Conservation (phyloP, 2,888 invertebrate genomes). For the Acanthacorydalis orientalis region DNA sequence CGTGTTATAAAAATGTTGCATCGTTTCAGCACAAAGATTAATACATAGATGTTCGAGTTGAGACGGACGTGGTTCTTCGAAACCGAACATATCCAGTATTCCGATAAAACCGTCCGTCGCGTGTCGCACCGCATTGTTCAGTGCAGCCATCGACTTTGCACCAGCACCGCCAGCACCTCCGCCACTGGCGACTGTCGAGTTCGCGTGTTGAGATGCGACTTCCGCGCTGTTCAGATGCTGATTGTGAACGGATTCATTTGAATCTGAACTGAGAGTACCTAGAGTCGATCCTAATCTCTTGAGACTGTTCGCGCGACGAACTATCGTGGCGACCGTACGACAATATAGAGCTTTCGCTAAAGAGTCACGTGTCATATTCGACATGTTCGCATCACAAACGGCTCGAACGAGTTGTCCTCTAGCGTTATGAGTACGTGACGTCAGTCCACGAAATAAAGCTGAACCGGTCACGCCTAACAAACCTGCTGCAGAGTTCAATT, state of each 20-base stretch:
- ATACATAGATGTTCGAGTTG: conserved; percentile 88
- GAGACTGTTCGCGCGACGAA: conserved; percentile 79
- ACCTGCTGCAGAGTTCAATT: conserved; percentile 72
- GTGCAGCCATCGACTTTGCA: conserved; percentile 78
- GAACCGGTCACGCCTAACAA: conserved; percentile 62
- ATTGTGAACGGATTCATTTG: conserved; percentile 81
- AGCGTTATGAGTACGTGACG: conserved; percentile 64
- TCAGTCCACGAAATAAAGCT: conserved; percentile 64
- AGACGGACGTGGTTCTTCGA: conserved; percentile 81
- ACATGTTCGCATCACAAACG: conserved; percentile 69
- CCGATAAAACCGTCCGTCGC: conserved; percentile 92
- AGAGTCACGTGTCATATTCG: conserved; percentile 75
- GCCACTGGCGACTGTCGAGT: conserved; percentile 54
- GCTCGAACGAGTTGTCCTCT: conserved; percentile 65
- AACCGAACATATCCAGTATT: conserved; percentile 92
- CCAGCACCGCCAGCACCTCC: conserved; percentile 60
- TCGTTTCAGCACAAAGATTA: conserved; percentile 89
- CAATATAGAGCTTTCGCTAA: conserved; percentile 86
- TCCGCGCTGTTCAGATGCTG: conserved; percentile 39
- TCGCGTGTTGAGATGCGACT: conserved; percentile 49
- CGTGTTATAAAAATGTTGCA: conserved; percentile 96
- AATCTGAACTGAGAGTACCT: conserved; percentile 74
- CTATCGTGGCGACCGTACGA: conserved; percentile 86
- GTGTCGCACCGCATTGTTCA: conserved; percentile 83
- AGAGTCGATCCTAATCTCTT: conserved; percentile 71